These are phyloP conservation scores for Hetaerina americana DNA, from an alignment of 1,140 invertebrate species.

Conservation along the genomic window DNA sequence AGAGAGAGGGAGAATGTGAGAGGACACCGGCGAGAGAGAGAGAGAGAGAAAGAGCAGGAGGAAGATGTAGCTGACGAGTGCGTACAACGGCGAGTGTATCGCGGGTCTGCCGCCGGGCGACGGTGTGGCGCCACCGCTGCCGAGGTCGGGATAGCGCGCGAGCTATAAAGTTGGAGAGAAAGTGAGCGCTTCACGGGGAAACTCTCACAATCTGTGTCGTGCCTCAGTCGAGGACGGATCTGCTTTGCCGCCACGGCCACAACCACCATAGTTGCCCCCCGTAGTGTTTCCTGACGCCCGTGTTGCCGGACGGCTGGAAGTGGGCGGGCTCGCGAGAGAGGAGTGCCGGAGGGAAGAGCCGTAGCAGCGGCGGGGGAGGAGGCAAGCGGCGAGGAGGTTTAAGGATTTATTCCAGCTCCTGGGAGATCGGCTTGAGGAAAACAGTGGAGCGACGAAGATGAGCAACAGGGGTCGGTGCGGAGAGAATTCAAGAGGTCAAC, in stretches of 20 bases:
- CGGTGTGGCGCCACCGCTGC: background rate
- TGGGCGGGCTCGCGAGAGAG: too few species aligned
- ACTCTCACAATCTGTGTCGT: background rate
- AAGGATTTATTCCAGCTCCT: too few species aligned
- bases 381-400: background rate
- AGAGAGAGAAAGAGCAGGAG: background rate
- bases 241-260: background rate
- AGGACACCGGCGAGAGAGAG: background rate
- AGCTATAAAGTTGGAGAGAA: background rate
- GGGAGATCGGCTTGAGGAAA: background rate
- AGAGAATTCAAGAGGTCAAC: background rate
- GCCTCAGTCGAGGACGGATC: background rate
- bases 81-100: too few species aligned
- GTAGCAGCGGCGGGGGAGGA: background rate
- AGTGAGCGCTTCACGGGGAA: background rate
- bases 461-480: background rate
- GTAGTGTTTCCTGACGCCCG: too few species aligned
- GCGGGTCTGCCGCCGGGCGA: background rate
- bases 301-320: too few species aligned
- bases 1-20: background rate
- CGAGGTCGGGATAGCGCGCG: background rate
- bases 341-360: background rate
- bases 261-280: too few species aligned
- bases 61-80: too few species aligned
- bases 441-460: background rate